Conservation (phyloP, 2,888 invertebrate genomes). For the Acrobasis suavella region DNA sequence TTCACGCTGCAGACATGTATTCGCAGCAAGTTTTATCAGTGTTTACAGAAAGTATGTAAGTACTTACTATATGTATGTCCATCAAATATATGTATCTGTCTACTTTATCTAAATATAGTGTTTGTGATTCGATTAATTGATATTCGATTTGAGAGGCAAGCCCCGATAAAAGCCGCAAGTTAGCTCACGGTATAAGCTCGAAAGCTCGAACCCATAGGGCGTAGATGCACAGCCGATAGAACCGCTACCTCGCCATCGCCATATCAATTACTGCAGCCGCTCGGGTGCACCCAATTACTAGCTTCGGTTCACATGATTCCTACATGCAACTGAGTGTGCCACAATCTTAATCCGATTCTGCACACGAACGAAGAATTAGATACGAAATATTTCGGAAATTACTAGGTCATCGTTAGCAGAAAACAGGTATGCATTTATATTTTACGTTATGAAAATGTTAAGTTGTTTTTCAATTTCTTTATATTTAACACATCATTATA, state of each 20-base stretch:
- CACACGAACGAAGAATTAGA: slow-evolving; percentile 9
- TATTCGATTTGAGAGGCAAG: too few relatives aligned
- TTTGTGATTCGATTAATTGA: too few relatives aligned
- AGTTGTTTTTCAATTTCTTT: neutral
- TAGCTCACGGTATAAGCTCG: too few relatives aligned
- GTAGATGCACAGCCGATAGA: slow-evolving; percentile 62
- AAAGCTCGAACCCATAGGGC: slow-evolving; percentile 50
- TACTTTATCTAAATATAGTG: too few relatives aligned
- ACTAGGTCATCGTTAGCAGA: neutral
- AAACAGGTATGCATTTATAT: too few relatives aligned
- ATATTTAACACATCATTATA: neutral
- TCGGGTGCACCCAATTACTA: slow-evolving; percentile 77
- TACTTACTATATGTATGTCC: too few relatives aligned
- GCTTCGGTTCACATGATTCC: slow-evolving; percentile 73
- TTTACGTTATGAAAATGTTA: neutral
- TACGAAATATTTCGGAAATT: neutral
- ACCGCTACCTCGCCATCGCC: slow-evolving; percentile 73
- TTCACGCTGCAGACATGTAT: too few relatives aligned
- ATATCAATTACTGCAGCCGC: slow-evolving; percentile 77
- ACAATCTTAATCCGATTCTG: slow-evolving; percentile 15
- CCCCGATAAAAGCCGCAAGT: neutral
- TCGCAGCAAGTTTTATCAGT: too few relatives aligned
- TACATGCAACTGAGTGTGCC: slow-evolving; percentile 54
- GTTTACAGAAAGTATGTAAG: too few relatives aligned
- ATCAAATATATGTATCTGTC: too few relatives aligned